These are phyloP conservation scores for Pinctada fucata DNA, from an alignment of 2,888 invertebrate genomes.

Conservation along the genomic window DNA sequence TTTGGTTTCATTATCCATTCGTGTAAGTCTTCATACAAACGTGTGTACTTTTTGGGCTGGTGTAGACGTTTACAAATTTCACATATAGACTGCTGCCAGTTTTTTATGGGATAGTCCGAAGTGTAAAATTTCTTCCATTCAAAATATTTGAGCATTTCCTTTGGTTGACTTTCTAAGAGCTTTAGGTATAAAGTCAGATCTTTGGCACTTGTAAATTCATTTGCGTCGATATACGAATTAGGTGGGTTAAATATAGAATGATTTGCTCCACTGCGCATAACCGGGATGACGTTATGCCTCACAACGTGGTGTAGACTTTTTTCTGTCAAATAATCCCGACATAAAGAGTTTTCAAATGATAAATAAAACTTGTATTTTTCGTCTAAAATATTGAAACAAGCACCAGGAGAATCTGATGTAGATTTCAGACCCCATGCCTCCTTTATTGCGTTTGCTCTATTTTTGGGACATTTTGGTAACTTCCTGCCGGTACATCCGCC, in stretches of 20 bases:
- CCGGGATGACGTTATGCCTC: slow-evolving; percentile 37
- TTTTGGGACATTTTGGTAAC: slow-evolving; percentile 33
- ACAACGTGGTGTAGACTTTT: slow-evolving; percentile 46
- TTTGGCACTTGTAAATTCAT: slow-evolving; percentile 34
- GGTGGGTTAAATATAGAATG: slow-evolving; percentile 37
- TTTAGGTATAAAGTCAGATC: slow-evolving; percentile 37
- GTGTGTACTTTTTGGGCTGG: slow-evolving; percentile 20
- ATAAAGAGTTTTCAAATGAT: slow-evolving; percentile 53
- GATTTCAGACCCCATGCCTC: slow-evolving; percentile 16
- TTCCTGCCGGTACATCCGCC: slow-evolving; percentile 36
- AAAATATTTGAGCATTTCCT: slow-evolving; percentile 17
- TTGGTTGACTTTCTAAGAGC: slow-evolving; percentile 20
- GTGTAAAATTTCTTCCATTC: slow-evolving; percentile 21
- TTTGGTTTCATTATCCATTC: slow-evolving; percentile 24
- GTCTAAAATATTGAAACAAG: slow-evolving; percentile 38
- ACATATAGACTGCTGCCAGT: slow-evolving; percentile 17
- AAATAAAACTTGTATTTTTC: slow-evolving; percentile 47
- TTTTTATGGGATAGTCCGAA: slow-evolving; percentile 2
- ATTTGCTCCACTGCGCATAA: slow-evolving; percentile 42
- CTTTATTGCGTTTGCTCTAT: slow-evolving; percentile 15
- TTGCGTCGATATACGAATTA: slow-evolving; percentile 45
- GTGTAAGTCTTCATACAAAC: slow-evolving; percentile 15
- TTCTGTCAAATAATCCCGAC: slow-evolving; percentile 50
- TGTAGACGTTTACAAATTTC: slow-evolving; percentile 27
- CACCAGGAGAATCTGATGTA: background rate